Base-by-base conservation (phyloP, 2,113 vertebrate species). In the Chaetops frenatus region DNA sequence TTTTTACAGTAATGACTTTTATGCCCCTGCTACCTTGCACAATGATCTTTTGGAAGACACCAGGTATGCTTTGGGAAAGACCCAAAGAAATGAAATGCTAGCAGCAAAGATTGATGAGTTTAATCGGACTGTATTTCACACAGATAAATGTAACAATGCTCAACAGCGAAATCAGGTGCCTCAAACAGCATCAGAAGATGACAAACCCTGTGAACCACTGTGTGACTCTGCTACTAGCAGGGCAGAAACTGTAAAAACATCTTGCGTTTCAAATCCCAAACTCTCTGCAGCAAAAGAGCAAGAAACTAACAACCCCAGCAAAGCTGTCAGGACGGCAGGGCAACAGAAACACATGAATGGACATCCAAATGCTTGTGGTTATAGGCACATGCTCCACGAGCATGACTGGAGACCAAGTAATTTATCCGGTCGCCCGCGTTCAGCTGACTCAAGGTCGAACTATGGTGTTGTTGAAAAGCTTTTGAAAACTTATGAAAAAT, bases 381-480 rank as follows among this genome's bases (percentile, higher is more conserved):
- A 98, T 61, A 97, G 98, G 57, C 96, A 96, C 57, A 97, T 97
- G 98, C 98, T 98, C 91, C 98, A 98, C 0, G 99, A 99, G 66
- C 98, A 98, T 90, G 98, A 99, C 65, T 99, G 99, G 99, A 99
- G 98, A 97, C 98, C 98, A 24, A 98, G 98, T 78, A 98, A 98
- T 92, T 98, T 99, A 86, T 99, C 99, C 20, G 98, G 98, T 13
- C 98, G 99, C 81, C 99, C 99, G 1, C 98, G 98, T 35, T 99
- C 99, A 21, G 98, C 98, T 82, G 99, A 99, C 51, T 98, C 99
- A 69, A 98, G 98, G 90, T 99, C 99, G 6, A 99, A 99, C 97
- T 99, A 99, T 22, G 98, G 99, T 21, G 99, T 99, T 61, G 98
- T 99, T 86, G 99, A 99, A 96, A 98, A 98, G 96, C 98, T 99